Base-by-base conservation (phyloP, 2,888 invertebrate genomes). In the Cabera pusaria region DNA sequence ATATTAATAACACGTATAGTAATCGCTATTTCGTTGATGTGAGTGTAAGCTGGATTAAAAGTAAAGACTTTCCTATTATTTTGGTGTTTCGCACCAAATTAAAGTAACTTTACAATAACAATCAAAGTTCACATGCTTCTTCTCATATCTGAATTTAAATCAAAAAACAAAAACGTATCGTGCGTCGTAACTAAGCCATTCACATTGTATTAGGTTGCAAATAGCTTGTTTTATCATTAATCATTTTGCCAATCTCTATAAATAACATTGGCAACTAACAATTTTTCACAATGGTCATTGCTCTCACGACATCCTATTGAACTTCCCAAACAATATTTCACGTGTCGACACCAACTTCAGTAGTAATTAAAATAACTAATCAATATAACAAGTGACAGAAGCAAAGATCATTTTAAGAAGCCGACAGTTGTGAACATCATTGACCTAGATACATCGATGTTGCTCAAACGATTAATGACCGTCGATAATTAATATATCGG, bases 391-490 rank as follows among this genome's bases (percentile, higher is more conserved):
- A 58, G 55, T 58, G 58, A 63, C 52, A 66, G 51, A 51, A 52
- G 32, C 57, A 54, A 56, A 62, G 52, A 64, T 58, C 41, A 60
- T 66, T 69, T 66, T 64, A 67, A 65, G 68, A 59, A 67, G 64
- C 58, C 36, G 39, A 27, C 41, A 32, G 64, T 64, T 67, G 50
- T 59, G 65, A 72, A 71, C 72, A 74, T 74, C 75, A 67, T 73
- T 80, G 78, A 81, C 79, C 82, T 40, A 71, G 64, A 78, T 72
- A 68, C 37, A 51, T 42, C 14, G 24, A 59, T 60, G 57, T 68
- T 68, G 56, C 71, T 58, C 56, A 65, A 72, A 72, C 63, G 66
- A 59, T 62, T 73, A 72, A 72, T 72, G 64, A 66, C 65, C 42
- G 41, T 47, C 38, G 42, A 65, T 76, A 72, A 79, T 78, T 79